These are phyloP conservation scores for Cordilura impudica DNA, from an alignment of 2,888 invertebrate species.

Conservation along the genomic window DNA sequence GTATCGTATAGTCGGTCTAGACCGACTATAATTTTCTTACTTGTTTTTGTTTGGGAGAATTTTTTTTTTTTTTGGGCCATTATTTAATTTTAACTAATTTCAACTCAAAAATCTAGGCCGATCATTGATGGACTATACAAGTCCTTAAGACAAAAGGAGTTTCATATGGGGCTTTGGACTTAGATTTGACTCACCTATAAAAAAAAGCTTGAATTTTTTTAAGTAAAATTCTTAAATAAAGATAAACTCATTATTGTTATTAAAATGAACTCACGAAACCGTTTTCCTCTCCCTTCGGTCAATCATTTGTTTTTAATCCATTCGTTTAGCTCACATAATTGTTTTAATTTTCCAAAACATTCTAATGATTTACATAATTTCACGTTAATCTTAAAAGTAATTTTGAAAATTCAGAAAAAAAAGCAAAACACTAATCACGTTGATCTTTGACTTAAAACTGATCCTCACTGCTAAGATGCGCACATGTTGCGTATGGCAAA, in stretches of 20 bases:
- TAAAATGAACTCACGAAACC: neutral
- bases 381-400: slow-evolving; percentile 8
- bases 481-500: slow-evolving; percentile 25
- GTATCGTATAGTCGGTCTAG: no score
- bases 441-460: slow-evolving; percentile 26
- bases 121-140: no score
- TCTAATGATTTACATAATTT: slow-evolving; percentile 41
- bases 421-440: slow-evolving; percentile 18
- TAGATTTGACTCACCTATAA: no score
- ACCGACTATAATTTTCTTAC: no score
- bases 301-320: slow-evolving; percentile 26
- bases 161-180: no score
- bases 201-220: no score
- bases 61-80: no score
- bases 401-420: neutral
- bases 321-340: slow-evolving; percentile 11
- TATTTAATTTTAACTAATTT: no score
- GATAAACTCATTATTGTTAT: neutral
- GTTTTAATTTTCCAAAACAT: slow-evolving; percentile 22
- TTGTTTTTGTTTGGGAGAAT: no score
- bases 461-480: slow-evolving; percentile 1
- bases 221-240: neutral
- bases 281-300: neutral
- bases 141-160: no score
- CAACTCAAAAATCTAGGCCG: no score